Percentiles rank a stretch among this genome's conserved stretches.
These are phyloP conservation scores for Synaphobranchus kaupii DNA, from an alignment of 2,797 vertebrate species.

Conservation along the genomic window DNA sequence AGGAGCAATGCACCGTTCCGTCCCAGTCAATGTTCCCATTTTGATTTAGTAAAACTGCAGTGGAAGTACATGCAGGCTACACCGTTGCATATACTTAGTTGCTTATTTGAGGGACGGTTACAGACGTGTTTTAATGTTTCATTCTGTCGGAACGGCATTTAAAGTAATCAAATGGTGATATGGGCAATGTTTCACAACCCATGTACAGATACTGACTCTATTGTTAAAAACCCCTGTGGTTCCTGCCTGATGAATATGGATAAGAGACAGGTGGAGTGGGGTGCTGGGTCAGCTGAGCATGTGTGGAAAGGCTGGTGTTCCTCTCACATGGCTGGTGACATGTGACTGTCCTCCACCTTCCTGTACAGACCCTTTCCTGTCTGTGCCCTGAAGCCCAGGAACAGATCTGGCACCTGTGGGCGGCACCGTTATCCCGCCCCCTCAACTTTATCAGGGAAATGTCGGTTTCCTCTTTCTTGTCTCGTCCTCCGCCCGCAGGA, in stretches of 20 bases:
- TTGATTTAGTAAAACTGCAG: background rate
- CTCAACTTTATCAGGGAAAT: background rate
- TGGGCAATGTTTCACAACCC: background rate
- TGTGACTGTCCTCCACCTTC: background rate
- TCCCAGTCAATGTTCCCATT: constrained; percentile 3
- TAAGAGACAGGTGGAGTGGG: background rate
- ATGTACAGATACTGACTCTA: no score
- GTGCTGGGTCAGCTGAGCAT: background rate
- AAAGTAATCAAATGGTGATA: constrained; percentile 1
- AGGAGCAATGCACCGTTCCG: constrained; percentile 14
- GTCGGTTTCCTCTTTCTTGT: background rate
- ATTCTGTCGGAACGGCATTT: background rate
- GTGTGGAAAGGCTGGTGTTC: background rate
- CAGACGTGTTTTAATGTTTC: constrained; percentile 11
- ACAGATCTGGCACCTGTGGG: background rate
- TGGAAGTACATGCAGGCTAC: background rate
- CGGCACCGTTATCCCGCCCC: background rate
- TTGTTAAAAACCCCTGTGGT: background rate
- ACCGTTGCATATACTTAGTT: background rate
- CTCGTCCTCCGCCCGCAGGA: constrained; percentile 39
- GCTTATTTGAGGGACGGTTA: background rate
- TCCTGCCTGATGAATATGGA: background rate
- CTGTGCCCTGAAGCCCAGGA: background rate
- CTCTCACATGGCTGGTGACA: background rate
- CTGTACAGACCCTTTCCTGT: background rate